Percentiles rank a stretch among this genome's conserved stretches.
Evolutionary conservation across 2,113 vertebrate genomes (phyloP).

Genomic region (Python bivittatus): DNA sequence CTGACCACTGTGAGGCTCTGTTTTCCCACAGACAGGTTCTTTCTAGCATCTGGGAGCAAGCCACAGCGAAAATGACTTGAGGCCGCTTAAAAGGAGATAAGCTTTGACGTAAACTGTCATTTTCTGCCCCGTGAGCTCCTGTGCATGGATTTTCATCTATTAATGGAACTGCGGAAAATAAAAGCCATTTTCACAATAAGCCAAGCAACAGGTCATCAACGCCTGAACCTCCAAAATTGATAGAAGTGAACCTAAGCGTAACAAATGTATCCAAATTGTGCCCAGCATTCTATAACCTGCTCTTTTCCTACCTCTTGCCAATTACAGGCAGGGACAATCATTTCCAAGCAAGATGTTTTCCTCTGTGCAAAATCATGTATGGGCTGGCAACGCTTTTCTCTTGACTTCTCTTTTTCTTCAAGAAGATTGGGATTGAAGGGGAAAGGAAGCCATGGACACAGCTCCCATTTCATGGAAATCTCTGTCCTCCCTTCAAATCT

Average conservation of each 20-base stretch:
- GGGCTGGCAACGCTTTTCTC: slow-evolving; percentile 50
- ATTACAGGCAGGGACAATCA: slow-evolving; percentile 74
- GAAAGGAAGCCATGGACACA: slow-evolving; percentile 12
- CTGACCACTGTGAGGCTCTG: slow-evolving; percentile 19
- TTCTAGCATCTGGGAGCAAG: slow-evolving; percentile 48
- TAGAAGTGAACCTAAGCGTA: slow-evolving; percentile 78
- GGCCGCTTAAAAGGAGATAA: slow-evolving; percentile 72
- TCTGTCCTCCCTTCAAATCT: neutral
- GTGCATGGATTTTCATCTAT: slow-evolving; percentile 80
- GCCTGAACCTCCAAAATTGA: slow-evolving; percentile 75
- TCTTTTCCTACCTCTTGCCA: slow-evolving; percentile 71
- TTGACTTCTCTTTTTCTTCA: slow-evolving; percentile 32
- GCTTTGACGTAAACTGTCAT: slow-evolving; percentile 76
- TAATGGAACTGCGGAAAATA: slow-evolving; percentile 83
- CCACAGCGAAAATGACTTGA: slow-evolving; percentile 61
- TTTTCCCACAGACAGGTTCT: neutral
- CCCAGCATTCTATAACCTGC: slow-evolving; percentile 65
- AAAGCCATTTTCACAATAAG: slow-evolving; percentile 79
- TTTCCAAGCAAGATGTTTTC: slow-evolving; percentile 70
- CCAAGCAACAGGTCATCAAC: slow-evolving; percentile 78
- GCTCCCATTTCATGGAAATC: slow-evolving; percentile 56
- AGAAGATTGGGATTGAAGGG: slow-evolving; percentile 45
- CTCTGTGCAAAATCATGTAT: slow-evolving; percentile 61
- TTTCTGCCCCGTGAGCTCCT: slow-evolving; percentile 79
- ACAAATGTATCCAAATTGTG: slow-evolving; percentile 81